Conservation (phyloP, 2,888 invertebrate species). For the Watsonalla cultraria region DNA sequence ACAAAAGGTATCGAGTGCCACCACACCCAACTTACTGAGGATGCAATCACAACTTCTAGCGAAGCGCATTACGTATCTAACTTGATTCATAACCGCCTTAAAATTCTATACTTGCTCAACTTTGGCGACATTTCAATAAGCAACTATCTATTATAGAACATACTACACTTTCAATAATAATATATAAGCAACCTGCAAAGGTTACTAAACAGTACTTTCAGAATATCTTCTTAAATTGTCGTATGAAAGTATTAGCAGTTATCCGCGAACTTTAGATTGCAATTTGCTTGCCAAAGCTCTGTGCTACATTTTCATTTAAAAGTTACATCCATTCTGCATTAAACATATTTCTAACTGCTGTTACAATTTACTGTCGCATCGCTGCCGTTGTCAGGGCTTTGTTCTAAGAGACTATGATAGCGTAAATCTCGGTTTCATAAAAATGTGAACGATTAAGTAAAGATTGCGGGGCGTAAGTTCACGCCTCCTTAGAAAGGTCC, state of each 20-base stretch:
- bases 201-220: too few species aligned
- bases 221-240: too few species aligned
- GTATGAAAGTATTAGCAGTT: too few species aligned
- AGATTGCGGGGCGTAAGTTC: too few species aligned
- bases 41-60: constrained; percentile 66
- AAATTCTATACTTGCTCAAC: constrained; percentile 26
- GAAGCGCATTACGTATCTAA: constrained; percentile 29
- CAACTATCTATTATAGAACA: neutral
- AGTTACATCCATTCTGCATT: constrained; percentile 1
- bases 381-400: too few species aligned
- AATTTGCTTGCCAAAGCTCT: constrained; percentile 11
- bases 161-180: neutral
- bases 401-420: too few species aligned
- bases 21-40: constrained; percentile 51
- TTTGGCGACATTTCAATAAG: neutral
- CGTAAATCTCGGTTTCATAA: too few species aligned
- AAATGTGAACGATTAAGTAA: too few species aligned
- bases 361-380: neutral
- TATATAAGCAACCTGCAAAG: too few species aligned
- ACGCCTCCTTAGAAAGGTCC: too few species aligned
- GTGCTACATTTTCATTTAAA: neutral
- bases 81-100: constrained; percentile 47
- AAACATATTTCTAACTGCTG: neutral
- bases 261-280: constrained; percentile 18
- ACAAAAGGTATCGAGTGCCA: constrained; percentile 60